These are phyloP conservation scores for Dicyrtomina minuta DNA, from an alignment of 2,888 invertebrate species.

Conservation along the genomic window DNA sequence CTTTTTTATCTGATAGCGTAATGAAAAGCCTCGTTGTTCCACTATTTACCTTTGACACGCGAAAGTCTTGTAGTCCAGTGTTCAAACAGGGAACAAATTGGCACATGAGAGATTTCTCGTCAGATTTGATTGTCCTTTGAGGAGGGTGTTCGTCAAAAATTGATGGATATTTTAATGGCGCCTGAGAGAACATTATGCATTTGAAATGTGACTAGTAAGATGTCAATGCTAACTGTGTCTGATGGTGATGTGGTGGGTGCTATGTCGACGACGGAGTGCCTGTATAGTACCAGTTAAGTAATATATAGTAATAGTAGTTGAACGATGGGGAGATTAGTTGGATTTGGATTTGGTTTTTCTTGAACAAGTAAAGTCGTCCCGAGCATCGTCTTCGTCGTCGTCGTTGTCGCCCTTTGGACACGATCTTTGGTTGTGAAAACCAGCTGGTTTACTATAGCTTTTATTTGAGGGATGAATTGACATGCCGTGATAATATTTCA, in stretches of 20 bases:
- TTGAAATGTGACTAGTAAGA: slow-evolving; percentile 23
- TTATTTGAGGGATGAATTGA: slow-evolving; percentile 14
- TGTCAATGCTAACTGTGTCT: slow-evolving; percentile 19
- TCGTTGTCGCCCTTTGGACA: slow-evolving; percentile 8
- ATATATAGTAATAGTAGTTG: not conserved
- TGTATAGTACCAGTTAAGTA: too few species aligned
- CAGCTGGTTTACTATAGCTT: slow-evolving; percentile 5
- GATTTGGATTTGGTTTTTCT: too few species aligned
- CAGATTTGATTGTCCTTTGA: slow-evolving; percentile 27
- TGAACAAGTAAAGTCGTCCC: too few species aligned
- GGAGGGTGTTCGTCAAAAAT: slow-evolving; percentile 17
- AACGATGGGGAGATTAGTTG: too few species aligned
- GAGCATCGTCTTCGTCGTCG: not conserved
- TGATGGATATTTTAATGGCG: slow-evolving; percentile 34
- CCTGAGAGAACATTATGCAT: slow-evolving; percentile 27
- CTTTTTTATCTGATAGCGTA: slow-evolving; percentile 36
- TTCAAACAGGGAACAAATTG: slow-evolving; percentile 35
- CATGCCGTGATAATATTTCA: slow-evolving; percentile 10
- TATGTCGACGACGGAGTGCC: too few species aligned
- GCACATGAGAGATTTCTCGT: slow-evolving; percentile 32
- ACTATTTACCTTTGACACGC: slow-evolving; percentile 46
- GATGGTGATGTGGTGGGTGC: not conserved
- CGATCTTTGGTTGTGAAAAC: not conserved
- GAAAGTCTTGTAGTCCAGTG: slow-evolving; percentile 22
- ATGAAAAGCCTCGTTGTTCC: slow-evolving; percentile 32